These are phyloP conservation scores for Synergus japonicus DNA, from an alignment of 2,888 invertebrate genomes.

Conservation along the genomic window DNA sequence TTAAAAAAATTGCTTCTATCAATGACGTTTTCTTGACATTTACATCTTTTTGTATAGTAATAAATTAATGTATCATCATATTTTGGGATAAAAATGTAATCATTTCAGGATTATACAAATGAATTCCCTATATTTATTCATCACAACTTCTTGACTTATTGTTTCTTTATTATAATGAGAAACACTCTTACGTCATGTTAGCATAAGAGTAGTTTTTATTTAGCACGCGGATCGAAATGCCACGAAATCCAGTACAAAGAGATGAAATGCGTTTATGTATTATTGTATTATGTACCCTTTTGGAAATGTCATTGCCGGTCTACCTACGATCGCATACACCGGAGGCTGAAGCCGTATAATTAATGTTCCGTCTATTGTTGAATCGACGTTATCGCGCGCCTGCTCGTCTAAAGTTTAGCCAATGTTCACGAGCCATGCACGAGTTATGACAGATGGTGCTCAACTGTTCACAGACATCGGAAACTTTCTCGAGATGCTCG, in stretches of 20 bases:
- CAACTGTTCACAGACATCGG: slow-evolving; percentile 43
- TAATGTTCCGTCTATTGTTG: slow-evolving; percentile 37
- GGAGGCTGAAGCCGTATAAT: slow-evolving; percentile 5
- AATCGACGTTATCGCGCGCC: slow-evolving; percentile 29
- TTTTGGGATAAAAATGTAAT: background rate
- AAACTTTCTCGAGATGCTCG: slow-evolving; percentile 59
- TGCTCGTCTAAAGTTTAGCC: slow-evolving; percentile 12
- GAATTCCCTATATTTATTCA: background rate
- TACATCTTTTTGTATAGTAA: too few species aligned
- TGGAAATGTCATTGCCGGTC: slow-evolving; percentile 24
- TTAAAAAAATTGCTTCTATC: background rate
- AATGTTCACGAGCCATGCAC: slow-evolving; percentile 37
- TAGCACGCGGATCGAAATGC: slow-evolving; percentile 7
- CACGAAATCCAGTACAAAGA: background rate
- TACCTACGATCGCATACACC: background rate
- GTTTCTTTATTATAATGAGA: background rate
- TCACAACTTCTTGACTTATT: too few species aligned
- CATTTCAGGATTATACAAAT: background rate
- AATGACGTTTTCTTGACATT: too few species aligned
- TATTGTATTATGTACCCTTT: background rate
- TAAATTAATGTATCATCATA: too few species aligned
- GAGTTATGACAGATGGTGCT: slow-evolving; percentile 56
- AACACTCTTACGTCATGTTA: background rate
- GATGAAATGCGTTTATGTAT: background rate
- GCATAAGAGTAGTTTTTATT: slow-evolving; percentile 2